Base-by-base conservation (phyloP, 1,140 invertebrate genomes). In the Drosophila subobscura region DNA sequence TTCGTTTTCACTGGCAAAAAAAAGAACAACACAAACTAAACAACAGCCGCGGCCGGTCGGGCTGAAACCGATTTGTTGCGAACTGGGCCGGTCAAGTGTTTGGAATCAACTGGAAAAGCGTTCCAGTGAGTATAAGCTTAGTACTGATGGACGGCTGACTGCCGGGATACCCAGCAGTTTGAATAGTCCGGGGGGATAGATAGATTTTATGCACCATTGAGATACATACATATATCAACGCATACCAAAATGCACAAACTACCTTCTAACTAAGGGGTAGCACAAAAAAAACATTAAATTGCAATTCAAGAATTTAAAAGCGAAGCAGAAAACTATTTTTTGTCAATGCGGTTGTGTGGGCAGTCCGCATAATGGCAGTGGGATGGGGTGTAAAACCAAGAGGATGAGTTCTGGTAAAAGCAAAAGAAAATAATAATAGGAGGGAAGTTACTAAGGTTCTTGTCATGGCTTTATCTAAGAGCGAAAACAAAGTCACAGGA, bases 31-130 rank as follows among this genome's bases (percentile, higher is more conserved):
- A 23, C 1, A 16, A 52, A 52, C 33, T 44, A 33, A 66, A 37
- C 10, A 37, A 1, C 3, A 37, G 63, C 46, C 59, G 25, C 59
- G 25, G 61, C 40, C 2, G 23, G 16, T 23, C 27, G 46, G 42
- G 63, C 63, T 65, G 37, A 52, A 66, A 66, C 60, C 60, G 41
- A 65, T 44, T 66, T 23, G 66, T 44, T 40, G 53, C 53, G 52
- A 58, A 57, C 65, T 71, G 20, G 40, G 53, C 53, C 53, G 65
- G 67, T 44, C 53, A 58, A 71, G 44, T 40, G 65, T 29, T 58
- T 66, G 27, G 58, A 29, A 45, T 27, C 8, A 54, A 71, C 67
- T 71, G 65, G 67, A 71, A 71, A 70, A 71, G 29, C 64, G 40
- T 58, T 45, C 49, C 41, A 52, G 20, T n/a, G 27, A 67, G 49